Base-by-base conservation (phyloP, 2,888 invertebrate species). In the Acanthosepion lycidas region DNA sequence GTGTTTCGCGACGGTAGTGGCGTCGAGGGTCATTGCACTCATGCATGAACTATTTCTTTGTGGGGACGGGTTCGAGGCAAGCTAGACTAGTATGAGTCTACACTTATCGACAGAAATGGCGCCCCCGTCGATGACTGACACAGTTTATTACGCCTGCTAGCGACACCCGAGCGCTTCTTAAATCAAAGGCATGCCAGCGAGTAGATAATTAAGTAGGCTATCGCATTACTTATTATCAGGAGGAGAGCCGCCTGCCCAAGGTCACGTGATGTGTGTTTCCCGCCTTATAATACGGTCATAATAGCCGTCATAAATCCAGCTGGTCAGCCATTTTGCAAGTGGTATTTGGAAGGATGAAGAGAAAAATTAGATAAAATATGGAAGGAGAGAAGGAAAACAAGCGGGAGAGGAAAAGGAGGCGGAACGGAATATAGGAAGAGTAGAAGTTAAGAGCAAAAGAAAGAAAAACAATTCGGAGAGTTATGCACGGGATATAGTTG, bases 141-240 rank as follows among this genome's bases (percentile, higher is more conserved):
- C n/a, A 33, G n/a, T 78, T 78, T 78, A 78, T 33, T n/a, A 78
- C 18, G 78, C 78, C 78, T 78, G n/a, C n/a, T 5, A 78, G 78
- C n/a, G 78, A n/a, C n/a, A 33, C n/a, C 15, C 15, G n/a, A 18
- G n/a, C 12, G n/a, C 15, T 78, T 78, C 78, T n/a, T 78, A 78
- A 78, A 78, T 78, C 78, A 78, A 78, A 78, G n/a, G n/a, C n/a
- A 33, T 33, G 78, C 78, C 78, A 78, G 78, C n/a, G n/a, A 78
- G 33, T 78, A 78, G 78, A 78, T 78, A 78, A 78, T 78, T n/a
- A 78, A 78, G 78, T 78, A 78, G n/a, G n/a, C 78, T 78, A 78
- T 78, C 78, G 33, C n/a, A 78, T 78, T 78, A 78, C 78, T 78
- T 78, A 78, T 78, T 78, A 78, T 78, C n/a, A 78, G 33, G n/a